Percentiles rank a stretch among this genome's conserved stretches.
phyloP scores from a whole-genome alignment of 1,140 invertebrate species.

The Brachionus paranguensis region DNA sequence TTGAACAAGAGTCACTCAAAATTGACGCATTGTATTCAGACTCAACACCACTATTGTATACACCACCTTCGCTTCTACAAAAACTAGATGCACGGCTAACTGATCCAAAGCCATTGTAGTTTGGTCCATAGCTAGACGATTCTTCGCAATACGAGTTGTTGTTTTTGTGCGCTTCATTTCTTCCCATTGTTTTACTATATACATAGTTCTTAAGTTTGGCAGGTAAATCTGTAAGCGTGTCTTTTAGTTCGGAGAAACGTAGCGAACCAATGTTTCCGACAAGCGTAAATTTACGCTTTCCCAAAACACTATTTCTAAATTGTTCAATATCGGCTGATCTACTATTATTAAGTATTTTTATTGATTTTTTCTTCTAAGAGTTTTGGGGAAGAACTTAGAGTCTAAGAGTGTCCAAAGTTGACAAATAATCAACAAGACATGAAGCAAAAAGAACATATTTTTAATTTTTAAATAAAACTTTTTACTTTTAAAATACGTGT shows the following conservation, averaged over 20 bases:
- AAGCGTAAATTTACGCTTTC: conserved; percentile 6
- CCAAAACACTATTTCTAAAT: conserved; percentile 16
- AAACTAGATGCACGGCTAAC: background rate
- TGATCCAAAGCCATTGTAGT: conserved; percentile 21
- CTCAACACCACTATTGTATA: conserved; percentile 17
- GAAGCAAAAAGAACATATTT: too few species aligned
- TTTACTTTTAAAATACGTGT: too few species aligned
- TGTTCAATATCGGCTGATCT: conserved; percentile 1
- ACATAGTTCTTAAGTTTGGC: conserved; percentile 18
- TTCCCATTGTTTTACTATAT: background rate
- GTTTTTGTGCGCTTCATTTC: background rate
- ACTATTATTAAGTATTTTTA: background rate
- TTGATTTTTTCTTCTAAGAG: background rate
- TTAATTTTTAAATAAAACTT: too few species aligned
- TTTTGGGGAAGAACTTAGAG: background rate
- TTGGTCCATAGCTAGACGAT: background rate
- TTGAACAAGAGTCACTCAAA: conserved; percentile 25
- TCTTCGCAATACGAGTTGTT: background rate
- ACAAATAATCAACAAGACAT: background rate
- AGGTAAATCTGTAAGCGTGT: background rate
- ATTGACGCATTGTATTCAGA: conserved; percentile 35
- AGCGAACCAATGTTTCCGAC: background rate
- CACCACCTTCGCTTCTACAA: background rate
- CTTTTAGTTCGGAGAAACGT: conserved; percentile 17
- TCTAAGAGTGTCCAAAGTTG: background rate